phyloP scores from a whole-genome alignment of 2,888 invertebrate genomes.

The Pyrrhosoma nymphula region DNA sequence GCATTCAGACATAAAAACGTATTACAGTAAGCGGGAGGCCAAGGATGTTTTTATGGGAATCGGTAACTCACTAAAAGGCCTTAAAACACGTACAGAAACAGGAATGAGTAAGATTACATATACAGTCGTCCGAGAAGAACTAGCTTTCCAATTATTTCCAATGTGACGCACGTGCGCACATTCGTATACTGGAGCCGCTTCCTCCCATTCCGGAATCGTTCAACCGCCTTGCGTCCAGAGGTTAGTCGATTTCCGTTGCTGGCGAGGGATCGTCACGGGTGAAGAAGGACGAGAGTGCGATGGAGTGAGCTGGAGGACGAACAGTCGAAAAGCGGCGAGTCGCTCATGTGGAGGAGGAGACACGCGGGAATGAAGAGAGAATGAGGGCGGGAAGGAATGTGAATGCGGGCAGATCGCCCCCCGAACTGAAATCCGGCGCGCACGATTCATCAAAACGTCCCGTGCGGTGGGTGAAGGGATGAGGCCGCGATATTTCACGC shows the following conservation, averaged over 20 bases:
- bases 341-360: neutral
- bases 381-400: neutral
- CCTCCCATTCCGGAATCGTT: too few relatives aligned
- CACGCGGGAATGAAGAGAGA: neutral
- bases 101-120: too few relatives aligned
- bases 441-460: conserved; percentile 61
- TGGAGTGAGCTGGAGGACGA: neutral
- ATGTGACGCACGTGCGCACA: too few relatives aligned
- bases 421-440: conserved; percentile 43
- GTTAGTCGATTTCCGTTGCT: neutral
- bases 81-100: too few relatives aligned
- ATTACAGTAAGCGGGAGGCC: too few relatives aligned
- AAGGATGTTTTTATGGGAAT: too few relatives aligned
- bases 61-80: too few relatives aligned
- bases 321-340: neutral
- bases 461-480: conserved; percentile 44
- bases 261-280: neutral
- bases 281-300: neutral
- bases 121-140: too few relatives aligned
- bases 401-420: neutral
- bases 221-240: too few relatives aligned
- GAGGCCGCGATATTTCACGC: conserved; percentile 61
- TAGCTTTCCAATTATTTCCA: too few relatives aligned
- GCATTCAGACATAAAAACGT: too few relatives aligned
- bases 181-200: too few relatives aligned